Percentiles rank a stretch among this genome's conserved stretches.
Evolutionary conservation across 2,888 invertebrate genomes (phyloP).

Genomic region (Thysanoteuthis rhombus): DNA sequence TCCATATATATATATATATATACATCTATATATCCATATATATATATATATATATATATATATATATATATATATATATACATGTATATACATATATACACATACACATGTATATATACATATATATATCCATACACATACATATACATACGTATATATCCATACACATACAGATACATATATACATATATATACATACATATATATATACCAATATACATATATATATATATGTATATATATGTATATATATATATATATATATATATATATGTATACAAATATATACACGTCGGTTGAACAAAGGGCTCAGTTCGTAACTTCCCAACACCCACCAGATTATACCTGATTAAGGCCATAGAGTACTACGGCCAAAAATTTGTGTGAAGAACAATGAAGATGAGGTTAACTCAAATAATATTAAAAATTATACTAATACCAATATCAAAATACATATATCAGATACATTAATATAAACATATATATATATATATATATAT

Average conservation of each 20-base stretch:
- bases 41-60: background rate
- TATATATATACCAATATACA: no score
- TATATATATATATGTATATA: background rate
- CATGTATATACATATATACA: background rate
- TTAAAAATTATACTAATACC: no score
- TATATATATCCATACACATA: background rate
- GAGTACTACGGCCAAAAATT: no score
- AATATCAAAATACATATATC: no score
- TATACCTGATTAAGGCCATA: no score
- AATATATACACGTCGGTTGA: no score
- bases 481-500: background rate
- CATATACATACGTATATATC: background rate
- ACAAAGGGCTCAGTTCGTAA: no score
- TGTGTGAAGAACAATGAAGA: no score
- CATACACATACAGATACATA: background rate
- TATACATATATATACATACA: background rate
- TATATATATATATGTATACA: background rate
- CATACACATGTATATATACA: background rate
- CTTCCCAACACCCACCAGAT: no score
- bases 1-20: background rate
- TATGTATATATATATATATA: background rate
- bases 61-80: background rate
- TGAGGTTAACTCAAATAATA: no score
- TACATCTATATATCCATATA: background rate
- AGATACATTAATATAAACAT: no score